Percentiles rank a stretch among this genome's conserved stretches.
phyloP scores from a whole-genome alignment of 2,113 vertebrate genomes.

The Cryptoleucopteryx plumbea region DNA sequence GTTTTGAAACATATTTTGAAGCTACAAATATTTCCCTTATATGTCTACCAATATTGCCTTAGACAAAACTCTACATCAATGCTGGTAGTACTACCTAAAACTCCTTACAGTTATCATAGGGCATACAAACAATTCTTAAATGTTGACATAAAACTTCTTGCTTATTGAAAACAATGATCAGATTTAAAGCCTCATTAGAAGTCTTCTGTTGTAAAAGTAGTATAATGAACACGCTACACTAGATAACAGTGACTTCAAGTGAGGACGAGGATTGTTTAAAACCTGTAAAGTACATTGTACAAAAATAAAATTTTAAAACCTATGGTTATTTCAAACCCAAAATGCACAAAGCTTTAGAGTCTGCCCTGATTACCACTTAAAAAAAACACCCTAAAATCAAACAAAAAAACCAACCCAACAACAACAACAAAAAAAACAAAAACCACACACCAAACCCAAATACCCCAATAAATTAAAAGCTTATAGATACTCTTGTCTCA shows the following conservation, averaged over 20 bases:
- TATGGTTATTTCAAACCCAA: neutral
- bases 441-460: neutral
- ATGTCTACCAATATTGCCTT: neutral
- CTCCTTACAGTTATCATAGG: neutral
- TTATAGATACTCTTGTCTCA: neutral
- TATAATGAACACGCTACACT: neutral
- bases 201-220: neutral
- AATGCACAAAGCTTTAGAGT: neutral
- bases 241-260: neutral
- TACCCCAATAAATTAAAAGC: neutral
- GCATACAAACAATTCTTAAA: neutral
- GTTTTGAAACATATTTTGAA: neutral
- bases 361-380: neutral
- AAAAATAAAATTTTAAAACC: neutral
- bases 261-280: neutral
- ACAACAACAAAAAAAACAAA: neutral
- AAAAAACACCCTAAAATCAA: neutral
- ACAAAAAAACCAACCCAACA: neutral
- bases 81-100: neutral
- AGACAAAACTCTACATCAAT: neutral
- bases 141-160: neutral
- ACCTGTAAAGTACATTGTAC: fast-evolving
- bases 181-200: neutral
- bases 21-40: neutral
- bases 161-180: neutral